Percentiles rank a stretch among this genome's conserved stretches.
Evolutionary conservation across 2,113 vertebrate species (phyloP).

Genomic region (Phrynocephalus versicolor): DNA sequence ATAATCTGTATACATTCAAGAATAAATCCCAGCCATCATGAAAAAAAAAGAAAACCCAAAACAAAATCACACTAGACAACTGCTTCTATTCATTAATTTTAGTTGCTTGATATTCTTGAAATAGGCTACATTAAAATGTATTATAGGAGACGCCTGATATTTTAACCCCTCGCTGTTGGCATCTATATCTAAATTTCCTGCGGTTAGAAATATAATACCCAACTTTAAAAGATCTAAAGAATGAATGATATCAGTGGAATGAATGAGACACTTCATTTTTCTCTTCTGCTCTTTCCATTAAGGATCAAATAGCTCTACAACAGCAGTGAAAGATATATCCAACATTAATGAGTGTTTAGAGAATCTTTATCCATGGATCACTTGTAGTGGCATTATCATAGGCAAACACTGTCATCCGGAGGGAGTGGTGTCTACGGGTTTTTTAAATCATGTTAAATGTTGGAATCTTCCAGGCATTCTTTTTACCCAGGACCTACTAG

Average conservation of each 20-base stretch:
- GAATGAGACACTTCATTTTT: not conserved
- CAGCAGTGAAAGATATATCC: constrained; percentile 33
- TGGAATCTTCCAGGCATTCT: not conserved
- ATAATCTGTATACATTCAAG: not conserved
- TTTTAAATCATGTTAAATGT: constrained; percentile 1
- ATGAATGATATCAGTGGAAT: constrained; percentile 24
- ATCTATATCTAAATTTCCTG: constrained; percentile 7
- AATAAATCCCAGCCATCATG: constrained; percentile 1
- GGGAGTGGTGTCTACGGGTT: not conserved
- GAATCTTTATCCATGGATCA: constrained; percentile 37
- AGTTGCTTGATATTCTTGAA: constrained; percentile 12
- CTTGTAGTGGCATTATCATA: constrained; percentile 18
- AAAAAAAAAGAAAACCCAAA: not conserved
- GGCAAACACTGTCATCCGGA: constrained; percentile 27
- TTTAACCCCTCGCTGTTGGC: constrained; percentile 21
- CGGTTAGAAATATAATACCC: constrained; percentile 31
- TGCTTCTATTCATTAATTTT: constrained; percentile 4
- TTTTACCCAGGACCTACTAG: not conserved
- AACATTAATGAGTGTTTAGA: constrained; percentile 31
- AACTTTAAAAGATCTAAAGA: constrained; percentile 12
- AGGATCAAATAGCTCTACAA: constrained; percentile 39
- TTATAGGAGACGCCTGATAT: constrained; percentile 12
- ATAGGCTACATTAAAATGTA: not conserved
- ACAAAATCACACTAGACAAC: not conserved
- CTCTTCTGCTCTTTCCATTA: constrained; percentile 50